A percentile compares a stretch with the other conserved stretches of the same genome.
Evolutionary conservation across 2,113 vertebrate genomes (phyloP).

Genomic region (Melanostigma gelatinosum): DNA sequence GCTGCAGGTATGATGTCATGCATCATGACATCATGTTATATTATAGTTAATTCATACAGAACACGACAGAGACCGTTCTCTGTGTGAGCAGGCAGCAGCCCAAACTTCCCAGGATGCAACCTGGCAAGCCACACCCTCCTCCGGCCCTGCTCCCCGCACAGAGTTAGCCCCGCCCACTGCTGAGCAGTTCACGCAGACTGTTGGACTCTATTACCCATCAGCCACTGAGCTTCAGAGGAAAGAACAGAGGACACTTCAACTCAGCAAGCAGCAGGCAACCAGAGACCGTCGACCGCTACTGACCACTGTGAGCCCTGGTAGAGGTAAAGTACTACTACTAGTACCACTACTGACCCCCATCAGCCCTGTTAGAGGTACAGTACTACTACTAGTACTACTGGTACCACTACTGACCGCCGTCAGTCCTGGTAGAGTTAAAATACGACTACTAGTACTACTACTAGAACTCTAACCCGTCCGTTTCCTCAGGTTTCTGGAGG

Average conservation of each 20-base stretch:
- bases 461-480: too few species aligned
- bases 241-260: slow-evolving; percentile 75
- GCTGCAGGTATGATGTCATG: too few species aligned
- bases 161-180: slow-evolving; percentile 59
- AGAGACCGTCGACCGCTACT: slow-evolving; percentile 83
- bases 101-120: slow-evolving; percentile 55
- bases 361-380: background rate
- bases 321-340: slow-evolving; percentile 80
- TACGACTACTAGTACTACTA: too few species aligned
- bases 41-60: background rate
- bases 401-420: slow-evolving; percentile 84
- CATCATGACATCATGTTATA: background rate
- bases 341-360: background rate
- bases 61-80: background rate
- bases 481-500: slow-evolving; percentile 91
- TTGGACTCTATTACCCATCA: slow-evolving; percentile 92
- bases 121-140: slow-evolving; percentile 74
- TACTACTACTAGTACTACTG: background rate
- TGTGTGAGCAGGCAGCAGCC: slow-evolving; percentile 7
- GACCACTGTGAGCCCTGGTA: slow-evolving; percentile 91
- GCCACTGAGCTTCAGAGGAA: slow-evolving; percentile 84
- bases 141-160: slow-evolving; percentile 32
- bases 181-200: slow-evolving; percentile 88
- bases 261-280: slow-evolving; percentile 82
- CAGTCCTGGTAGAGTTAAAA: slow-evolving; percentile 92